Evolutionary conservation across 2,797 vertebrate species (phyloP).

Genomic region (Enteromius trimaculatus): DNA sequence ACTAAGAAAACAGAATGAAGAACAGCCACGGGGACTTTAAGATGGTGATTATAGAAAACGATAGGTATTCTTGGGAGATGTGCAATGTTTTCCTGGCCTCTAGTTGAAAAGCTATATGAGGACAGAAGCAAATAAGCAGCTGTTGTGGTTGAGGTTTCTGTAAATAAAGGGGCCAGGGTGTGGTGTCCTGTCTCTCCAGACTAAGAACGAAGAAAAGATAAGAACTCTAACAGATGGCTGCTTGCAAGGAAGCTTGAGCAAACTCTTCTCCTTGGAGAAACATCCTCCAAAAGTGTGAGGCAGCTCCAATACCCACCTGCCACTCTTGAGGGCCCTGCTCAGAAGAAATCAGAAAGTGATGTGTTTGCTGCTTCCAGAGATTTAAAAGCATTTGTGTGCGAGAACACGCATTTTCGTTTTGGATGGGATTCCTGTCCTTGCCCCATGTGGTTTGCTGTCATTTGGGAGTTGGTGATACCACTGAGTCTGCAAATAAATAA

Average conservation of each 20-base stretch:
- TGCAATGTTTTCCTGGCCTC: constrained; percentile 57
- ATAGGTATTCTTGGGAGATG: constrained; percentile 58
- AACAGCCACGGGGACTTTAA: constrained; percentile 22
- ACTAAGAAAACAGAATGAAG: constrained; percentile 1
- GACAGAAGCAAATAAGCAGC: constrained; percentile 61
- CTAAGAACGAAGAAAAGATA: constrained; percentile 53
- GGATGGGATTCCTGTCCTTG: constrained; percentile 23
- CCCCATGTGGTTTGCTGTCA: constrained; percentile 50
- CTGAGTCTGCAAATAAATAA: constrained; percentile 66
- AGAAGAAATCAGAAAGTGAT: constrained; percentile 43
- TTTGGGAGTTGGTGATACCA: constrained; percentile 49
- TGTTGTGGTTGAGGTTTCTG: constrained; percentile 49
- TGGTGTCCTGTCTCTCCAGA: constrained; percentile 38
- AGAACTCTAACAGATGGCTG: constrained; percentile 75
- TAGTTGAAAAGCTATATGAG: constrained; percentile 51
- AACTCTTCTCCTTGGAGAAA: constrained; percentile 63
- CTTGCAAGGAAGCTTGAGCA: constrained; percentile 74
- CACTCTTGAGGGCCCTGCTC: constrained; percentile 30
- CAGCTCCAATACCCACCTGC: constrained; percentile 50
- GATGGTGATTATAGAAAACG: constrained; percentile 46
- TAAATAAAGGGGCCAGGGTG: constrained; percentile 54
- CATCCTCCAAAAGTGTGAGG: constrained; percentile 35
- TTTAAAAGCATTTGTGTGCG: background rate
- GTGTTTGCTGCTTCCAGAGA: background rate
- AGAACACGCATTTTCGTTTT: constrained; percentile 5